Percentiles rank a stretch among this genome's conserved stretches.
phyloP scores from a whole-genome alignment of 1,140 invertebrate genomes.

The Andricus grossulariae region DNA sequence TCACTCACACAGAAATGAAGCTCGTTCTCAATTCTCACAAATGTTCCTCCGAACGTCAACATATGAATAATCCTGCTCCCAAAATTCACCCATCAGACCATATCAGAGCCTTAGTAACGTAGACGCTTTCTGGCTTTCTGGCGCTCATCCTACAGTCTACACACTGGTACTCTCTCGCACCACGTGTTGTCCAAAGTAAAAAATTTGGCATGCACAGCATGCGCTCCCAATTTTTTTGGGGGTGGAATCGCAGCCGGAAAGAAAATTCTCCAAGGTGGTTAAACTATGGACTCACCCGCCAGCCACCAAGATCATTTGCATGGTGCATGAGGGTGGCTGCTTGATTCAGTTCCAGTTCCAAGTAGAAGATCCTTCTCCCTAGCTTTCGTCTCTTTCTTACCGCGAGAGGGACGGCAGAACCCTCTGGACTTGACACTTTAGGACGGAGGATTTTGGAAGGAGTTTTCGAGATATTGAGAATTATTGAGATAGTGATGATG shows the following conservation, averaged over 20 bases:
- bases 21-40: no score
- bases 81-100: no score
- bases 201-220: background rate
- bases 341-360: constrained; percentile 53
- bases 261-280: background rate
- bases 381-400: background rate
- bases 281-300: constrained; percentile 73
- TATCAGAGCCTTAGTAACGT: background rate
- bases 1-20: background rate
- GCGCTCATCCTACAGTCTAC: background rate
- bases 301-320: constrained; percentile 75
- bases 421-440: background rate
- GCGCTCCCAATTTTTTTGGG: background rate
- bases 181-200: constrained; percentile 12
- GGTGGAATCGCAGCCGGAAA: background rate
- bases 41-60: no score
- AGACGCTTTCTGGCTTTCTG: background rate
- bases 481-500: background rate
- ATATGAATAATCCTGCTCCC: no score
- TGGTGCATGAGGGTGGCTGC: constrained; percentile 75
- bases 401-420: background rate
- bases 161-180: background rate
- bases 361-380: constrained; percentile 28
- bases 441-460: constrained; percentile 12
- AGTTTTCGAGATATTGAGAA: background rate